Base-by-base conservation (phyloP, 64 coral and sea anemone species). In the Acropora tenuis region DNA sequence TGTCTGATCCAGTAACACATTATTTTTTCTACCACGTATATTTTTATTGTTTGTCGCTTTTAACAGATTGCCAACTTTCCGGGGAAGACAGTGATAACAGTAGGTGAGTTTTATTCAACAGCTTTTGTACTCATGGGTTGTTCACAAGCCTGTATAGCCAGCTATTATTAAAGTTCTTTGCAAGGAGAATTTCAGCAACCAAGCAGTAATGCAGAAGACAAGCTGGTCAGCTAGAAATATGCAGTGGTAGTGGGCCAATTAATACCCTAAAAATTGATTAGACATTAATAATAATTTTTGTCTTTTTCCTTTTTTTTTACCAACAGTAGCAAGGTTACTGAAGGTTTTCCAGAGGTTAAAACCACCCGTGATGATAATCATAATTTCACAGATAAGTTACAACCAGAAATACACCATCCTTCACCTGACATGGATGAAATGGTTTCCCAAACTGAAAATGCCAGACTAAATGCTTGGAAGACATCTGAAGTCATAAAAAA, bases 361-460 rank as follows among this genome's bases (percentile, higher is more conserved):
- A 46, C 13, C 45, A 48, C 18, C 1, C 17, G n/a, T 11, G 45
- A 71, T 49, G 65, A 71, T 18, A 6, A 30, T 49, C 9, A 71
- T 47, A 18, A 71, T 49, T n/a, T 65, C 5, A 2, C 40, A 1
- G 82, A 85, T 1, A 43, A 15, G 16, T 45, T 85, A 71, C 63
- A 20, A 8, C 66, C 46, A 40, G 82, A 85, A 48, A 30, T 17
- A 20, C 17, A 15, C 30, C 66, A 13, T 17, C 19, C 72, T 85
- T 47, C 63, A 15, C 13, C 44, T 6, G 60, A 18, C 63, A 41
- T 53, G 5, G 88, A 97, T 55, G 92, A 83, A 75, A 72, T 97
- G 92, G 84, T 97, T 17, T 94, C 95, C 2, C 41, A 63, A 18
- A 97, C 95, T 53, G 95, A 97, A 80, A 94, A 91, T 63, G 95